Evolutionary conservation across 2,888 invertebrate genomes (phyloP), one percentile per base, ranked within the genome.

Genomic region (Leucophenga montana): DNA sequence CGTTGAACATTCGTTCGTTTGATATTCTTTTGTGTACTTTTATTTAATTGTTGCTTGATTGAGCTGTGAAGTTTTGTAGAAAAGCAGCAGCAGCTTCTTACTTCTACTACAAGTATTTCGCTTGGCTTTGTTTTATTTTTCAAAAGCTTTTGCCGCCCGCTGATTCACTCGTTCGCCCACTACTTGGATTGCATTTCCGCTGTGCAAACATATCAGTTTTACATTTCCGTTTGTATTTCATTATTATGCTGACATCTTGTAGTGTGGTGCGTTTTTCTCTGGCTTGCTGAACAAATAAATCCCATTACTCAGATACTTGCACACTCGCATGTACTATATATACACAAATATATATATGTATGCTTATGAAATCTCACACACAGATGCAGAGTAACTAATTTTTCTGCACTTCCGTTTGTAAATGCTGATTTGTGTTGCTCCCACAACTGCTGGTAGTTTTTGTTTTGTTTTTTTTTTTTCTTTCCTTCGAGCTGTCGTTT

Each of bases 391-490:
- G 54, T n/a, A 66, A 66, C 39, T 56, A 56, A 66, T 64, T 64
- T 64, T 48, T 48, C 46, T 44, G 20, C 39, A 61, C 39, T 39
- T 50, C 50, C 50, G 50, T 50, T 50, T 18, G 50, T 50, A 50
- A 50, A 22, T 65, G 48, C 65, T 50, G 31, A 27, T 64, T 18
- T 13, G 18, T 11, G 3, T 16, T 39, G 16, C 33, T 33, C 14
- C 62, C 18, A 14, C 39, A 33, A 2, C 14, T 22, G 14, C 67
- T 70, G 70, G 66, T 66, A 68, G 67, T 71, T 66, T 65, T 20
- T 18, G 39, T 39, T 39, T 61, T 39, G 4, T 16, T 2, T 16
- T 39, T n/a, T 39, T 39, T 61, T 61, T 39, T 22, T 39, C 18
- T 61, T 27, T 27, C 1, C 14, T 39, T 16, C 22, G 22, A 48